A percentile compares a stretch with the other conserved stretches of the same genome.
Conservation (phyloP, 2,797 vertebrate genomes). For the Pipistrellus nathusii region DNA sequence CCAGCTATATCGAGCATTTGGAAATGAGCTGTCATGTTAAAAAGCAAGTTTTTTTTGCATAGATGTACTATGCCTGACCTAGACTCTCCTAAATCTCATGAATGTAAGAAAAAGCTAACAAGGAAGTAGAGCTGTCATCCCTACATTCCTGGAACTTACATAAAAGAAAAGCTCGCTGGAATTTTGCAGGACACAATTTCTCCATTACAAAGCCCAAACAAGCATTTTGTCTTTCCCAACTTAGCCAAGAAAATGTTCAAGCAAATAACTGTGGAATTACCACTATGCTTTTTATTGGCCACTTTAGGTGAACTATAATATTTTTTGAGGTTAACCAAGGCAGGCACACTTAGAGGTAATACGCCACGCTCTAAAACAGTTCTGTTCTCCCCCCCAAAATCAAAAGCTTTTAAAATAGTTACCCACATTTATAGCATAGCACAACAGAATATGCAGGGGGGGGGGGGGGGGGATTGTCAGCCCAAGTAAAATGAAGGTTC, state of each 20-base stretch:
- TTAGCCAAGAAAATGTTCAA: conserved; percentile 21
- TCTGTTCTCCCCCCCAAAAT: background rate
- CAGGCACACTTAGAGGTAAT: conserved; percentile 37
- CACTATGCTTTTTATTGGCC: conserved; percentile 51
- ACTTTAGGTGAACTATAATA: conserved; percentile 64
- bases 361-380: conserved; percentile 59
- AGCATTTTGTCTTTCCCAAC: conserved; percentile 16
- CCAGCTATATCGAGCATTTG: conserved; percentile 11
- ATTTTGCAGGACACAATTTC: conserved; percentile 46
- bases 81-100: background rate
- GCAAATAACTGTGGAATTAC: conserved; percentile 39
- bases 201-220: conserved; percentile 48
- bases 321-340: conserved; percentile 68
- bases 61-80: background rate
- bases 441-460: background rate
- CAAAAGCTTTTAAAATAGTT: conserved; percentile 59
- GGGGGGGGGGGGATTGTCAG: background rate
- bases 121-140: conserved; percentile 43
- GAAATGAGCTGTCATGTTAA: background rate
- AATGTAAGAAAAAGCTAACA: background rate
- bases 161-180: background rate
- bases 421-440: conserved; percentile 32
- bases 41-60: background rate
- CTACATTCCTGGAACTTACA: background rate
- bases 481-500: conserved; percentile 24